phyloP scores from a whole-genome alignment of 2,888 invertebrate genomes.

The Eristalinus sepulchralis region DNA sequence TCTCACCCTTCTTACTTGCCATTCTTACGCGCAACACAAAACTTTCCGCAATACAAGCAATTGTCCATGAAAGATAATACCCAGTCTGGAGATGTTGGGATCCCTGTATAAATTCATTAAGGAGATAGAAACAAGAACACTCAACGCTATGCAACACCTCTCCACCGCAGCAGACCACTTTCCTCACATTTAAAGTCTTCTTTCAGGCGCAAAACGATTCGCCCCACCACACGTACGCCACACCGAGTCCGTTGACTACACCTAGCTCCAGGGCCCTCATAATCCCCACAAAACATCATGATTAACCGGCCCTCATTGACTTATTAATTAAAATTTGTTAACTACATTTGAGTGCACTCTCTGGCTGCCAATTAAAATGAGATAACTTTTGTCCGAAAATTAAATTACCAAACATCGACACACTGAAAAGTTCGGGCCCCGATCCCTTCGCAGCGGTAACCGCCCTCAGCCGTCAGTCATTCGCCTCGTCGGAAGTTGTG shows the following conservation, averaged over 20 bases:
- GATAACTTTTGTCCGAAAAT: slow-evolving; percentile 32
- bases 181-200: not conserved
- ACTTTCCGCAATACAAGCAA: too few species aligned
- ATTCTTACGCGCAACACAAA: too few species aligned
- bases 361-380: slow-evolving; percentile 37
- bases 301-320: not conserved
- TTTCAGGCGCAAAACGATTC: not conserved
- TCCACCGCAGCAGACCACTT: too few species aligned
- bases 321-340: slow-evolving; percentile 6
- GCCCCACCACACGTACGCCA: not conserved
- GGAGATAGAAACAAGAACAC: too few species aligned
- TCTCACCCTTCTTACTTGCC: too few species aligned
- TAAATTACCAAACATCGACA: slow-evolving; percentile 3
- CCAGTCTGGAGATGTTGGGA: too few species aligned
- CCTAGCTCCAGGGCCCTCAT: not conserved
- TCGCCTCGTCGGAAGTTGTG: not conserved
- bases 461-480: not conserved
- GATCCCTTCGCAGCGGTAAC: not conserved
- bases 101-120: too few species aligned
- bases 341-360: slow-evolving; percentile 12
- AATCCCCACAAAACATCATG: not conserved
- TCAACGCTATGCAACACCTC: too few species aligned
- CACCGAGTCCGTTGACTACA: not conserved
- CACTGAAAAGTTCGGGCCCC: not conserved
- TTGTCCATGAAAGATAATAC: too few species aligned